Evolutionary conservation across 2,113 vertebrate species (phyloP).

Genomic region (Pipra filicauda): DNA sequence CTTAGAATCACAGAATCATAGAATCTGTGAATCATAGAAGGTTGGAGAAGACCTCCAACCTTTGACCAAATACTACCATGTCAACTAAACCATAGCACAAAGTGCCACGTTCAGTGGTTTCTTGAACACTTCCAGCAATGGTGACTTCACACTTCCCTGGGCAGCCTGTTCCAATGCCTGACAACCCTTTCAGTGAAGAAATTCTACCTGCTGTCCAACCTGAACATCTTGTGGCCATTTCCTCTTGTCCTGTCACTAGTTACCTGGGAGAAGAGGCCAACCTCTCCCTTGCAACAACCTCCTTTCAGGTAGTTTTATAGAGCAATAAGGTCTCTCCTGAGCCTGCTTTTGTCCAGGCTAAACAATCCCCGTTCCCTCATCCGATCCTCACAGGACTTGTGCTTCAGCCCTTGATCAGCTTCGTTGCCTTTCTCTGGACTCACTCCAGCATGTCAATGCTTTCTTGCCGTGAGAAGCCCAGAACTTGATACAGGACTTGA

Average conservation of each 20-base stretch:
- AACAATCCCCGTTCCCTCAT: background rate
- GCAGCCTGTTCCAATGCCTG: background rate
- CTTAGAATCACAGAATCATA: background rate
- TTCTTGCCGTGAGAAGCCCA: background rate
- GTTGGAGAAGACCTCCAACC: background rate
- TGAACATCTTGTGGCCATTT: background rate
- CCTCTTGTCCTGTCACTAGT: background rate
- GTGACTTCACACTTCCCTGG: background rate
- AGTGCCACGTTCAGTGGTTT: background rate
- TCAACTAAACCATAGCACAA: background rate
- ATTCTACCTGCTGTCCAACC: background rate
- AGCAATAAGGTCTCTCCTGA: background rate
- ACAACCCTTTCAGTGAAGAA: background rate
- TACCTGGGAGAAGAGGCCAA: background rate
- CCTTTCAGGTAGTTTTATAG: background rate
- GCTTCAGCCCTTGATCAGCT: background rate
- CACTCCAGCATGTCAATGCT: rapidly evolving
- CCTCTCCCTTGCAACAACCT: background rate
- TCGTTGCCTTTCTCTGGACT: background rate
- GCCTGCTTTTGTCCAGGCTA: background rate
- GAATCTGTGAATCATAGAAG: background rate
- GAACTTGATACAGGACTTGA: background rate
- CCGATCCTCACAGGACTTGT: background rate
- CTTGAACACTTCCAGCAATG: background rate
- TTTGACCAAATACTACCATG: background rate